phyloP scores from a whole-genome alignment of 1,140 invertebrate species.

The Mycetomoellerius zeteki region DNA sequence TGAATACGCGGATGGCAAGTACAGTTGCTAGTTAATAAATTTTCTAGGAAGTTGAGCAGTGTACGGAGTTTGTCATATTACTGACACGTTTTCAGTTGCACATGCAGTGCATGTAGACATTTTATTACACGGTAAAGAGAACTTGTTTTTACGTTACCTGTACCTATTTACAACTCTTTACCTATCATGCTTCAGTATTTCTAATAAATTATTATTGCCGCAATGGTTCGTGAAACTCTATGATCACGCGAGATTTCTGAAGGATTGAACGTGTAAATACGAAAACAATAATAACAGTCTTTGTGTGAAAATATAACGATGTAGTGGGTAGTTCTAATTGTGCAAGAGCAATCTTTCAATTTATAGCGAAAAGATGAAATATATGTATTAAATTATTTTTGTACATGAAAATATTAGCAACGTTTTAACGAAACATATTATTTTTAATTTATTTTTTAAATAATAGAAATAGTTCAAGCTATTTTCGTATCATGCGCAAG shows the following conservation, averaged over 20 bases:
- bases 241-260: constrained; percentile 26
- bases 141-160: not conserved
- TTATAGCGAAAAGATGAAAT: not conserved
- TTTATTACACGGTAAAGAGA: constrained; percentile 51
- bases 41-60: constrained; percentile 59
- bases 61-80: constrained; percentile 43
- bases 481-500: constrained; percentile 6
- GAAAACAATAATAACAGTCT: not conserved
- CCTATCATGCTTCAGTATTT: not conserved
- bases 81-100: constrained; percentile 29
- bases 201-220: constrained; percentile 33
- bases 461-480: not conserved
- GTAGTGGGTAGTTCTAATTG: not conserved
- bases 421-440: not conserved
- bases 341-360: not conserved
- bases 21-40: constrained; percentile 63
- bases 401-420: not conserved
- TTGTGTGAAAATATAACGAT: not conserved
- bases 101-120: constrained; percentile 28
- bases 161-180: constrained; percentile 30
- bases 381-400: not conserved
- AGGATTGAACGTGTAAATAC: not conserved
- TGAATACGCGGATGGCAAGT: constrained; percentile 55
- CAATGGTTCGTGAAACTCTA: not conserved
- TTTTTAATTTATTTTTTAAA: not conserved